Percentiles rank a stretch among this genome's conserved stretches.
Conservation (phyloP, 2,113 vertebrate genomes). For the Tragelaphus imberbis region DNA sequence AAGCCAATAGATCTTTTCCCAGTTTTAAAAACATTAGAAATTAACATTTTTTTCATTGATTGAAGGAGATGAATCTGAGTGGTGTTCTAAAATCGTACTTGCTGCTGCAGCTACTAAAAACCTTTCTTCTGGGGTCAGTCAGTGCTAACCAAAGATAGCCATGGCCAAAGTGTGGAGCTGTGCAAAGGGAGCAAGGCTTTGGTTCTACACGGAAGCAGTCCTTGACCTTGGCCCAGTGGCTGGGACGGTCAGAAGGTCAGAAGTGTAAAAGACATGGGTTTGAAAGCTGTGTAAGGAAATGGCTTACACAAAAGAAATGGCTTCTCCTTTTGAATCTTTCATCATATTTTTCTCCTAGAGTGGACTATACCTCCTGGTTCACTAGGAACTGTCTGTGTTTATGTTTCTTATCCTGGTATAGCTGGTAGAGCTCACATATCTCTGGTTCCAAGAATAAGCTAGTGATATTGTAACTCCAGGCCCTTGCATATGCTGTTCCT, state of each 20-base stretch:
- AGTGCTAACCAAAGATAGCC: neutral
- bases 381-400: neutral
- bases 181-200: neutral
- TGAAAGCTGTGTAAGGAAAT: neutral
- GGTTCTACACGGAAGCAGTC: neutral
- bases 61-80: neutral
- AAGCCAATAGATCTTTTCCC: neutral
- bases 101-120: neutral
- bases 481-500: neutral
- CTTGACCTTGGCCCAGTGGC: neutral
- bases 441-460: neutral
- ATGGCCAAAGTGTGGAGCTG: too few species aligned
- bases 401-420: neutral
- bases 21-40: neutral
- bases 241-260: neutral
- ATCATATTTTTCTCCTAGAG: neutral
- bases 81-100: neutral
- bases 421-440: neutral
- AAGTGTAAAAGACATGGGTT: neutral
- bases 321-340: neutral
- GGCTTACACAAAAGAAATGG: neutral
- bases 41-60: neutral
- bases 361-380: neutral
- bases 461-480: neutral
- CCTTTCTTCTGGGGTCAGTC: neutral